Conservation (phyloP, 2,888 invertebrate genomes). For the Capitulum mitella region DNA sequence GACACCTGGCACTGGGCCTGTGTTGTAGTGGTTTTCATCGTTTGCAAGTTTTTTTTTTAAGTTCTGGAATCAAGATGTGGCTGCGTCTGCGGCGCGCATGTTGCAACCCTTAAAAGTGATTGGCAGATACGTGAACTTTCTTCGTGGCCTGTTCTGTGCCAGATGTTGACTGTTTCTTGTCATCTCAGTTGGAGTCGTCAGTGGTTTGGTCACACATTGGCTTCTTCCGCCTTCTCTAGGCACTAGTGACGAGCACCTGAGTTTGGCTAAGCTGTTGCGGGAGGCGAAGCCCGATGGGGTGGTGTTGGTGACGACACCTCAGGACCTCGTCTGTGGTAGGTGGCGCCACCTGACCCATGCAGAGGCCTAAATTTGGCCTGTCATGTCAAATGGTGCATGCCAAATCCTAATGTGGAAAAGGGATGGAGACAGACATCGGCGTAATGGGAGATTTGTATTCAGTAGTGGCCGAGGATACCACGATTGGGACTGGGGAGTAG, state of each 20-base stretch:
- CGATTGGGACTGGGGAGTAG: no score
- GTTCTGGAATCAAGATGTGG: background rate
- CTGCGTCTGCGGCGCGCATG: no score
- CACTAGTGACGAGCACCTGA: conserved; percentile 87
- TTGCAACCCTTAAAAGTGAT: no score
- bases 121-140: no score
- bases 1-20: background rate
- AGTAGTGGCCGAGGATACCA: no score
- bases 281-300: conserved; percentile 60
- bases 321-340: conserved; percentile 43
- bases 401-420: no score
- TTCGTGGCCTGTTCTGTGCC: background rate
- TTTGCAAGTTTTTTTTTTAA: background rate
- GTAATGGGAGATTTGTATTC: no score
- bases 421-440: no score
- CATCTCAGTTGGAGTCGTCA: background rate
- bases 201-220: background rate
- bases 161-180: no score
- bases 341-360: background rate
- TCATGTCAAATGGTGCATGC: no score
- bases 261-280: conserved; percentile 53
- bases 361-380: no score
- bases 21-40: background rate
- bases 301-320: conserved; percentile 88
- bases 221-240: conserved; percentile 13